Conservation (phyloP, 2,797 vertebrate species). For the Gephyroberyx darwinii region DNA sequence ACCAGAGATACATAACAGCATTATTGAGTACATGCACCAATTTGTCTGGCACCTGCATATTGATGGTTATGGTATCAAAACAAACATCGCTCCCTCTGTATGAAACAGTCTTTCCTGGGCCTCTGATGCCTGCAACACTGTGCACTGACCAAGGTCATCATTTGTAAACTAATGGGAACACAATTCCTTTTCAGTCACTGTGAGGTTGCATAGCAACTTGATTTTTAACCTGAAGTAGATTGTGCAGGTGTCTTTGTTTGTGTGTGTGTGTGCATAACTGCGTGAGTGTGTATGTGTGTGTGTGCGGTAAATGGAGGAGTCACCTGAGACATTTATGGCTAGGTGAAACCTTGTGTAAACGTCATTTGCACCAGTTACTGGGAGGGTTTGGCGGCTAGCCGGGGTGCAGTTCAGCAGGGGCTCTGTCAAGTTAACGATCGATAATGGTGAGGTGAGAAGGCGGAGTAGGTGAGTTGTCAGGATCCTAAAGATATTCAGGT, state of each 20-base stretch:
- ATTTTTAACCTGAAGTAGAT: slow-evolving; percentile 26
- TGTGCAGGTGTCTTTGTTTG: background rate
- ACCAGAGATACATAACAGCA: slow-evolving; percentile 49
- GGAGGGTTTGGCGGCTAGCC: slow-evolving; percentile 40
- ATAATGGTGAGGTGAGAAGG: slow-evolving; percentile 69
- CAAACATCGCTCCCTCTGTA: slow-evolving; percentile 59
- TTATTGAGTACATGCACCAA: slow-evolving; percentile 56
- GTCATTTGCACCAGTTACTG: slow-evolving; percentile 51
- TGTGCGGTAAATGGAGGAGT: slow-evolving; percentile 5
- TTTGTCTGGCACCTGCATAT: slow-evolving; percentile 65
- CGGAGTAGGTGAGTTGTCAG: slow-evolving; percentile 63
- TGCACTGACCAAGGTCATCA: slow-evolving; percentile 56
- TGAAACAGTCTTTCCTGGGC: slow-evolving; percentile 35
- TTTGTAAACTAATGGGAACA: slow-evolving; percentile 54
- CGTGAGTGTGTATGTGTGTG: background rate
- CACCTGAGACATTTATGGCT: slow-evolving; percentile 49
- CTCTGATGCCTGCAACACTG: slow-evolving; percentile 52
- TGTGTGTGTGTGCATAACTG: background rate
- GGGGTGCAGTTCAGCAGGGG: slow-evolving; percentile 54
- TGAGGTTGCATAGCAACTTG: slow-evolving; percentile 37
- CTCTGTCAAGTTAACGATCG: slow-evolving; percentile 68
- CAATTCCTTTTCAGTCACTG: slow-evolving; percentile 42
- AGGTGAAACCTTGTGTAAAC: slow-evolving; percentile 55
- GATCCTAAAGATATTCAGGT: slow-evolving; percentile 73
- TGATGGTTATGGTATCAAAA: slow-evolving; percentile 59